phyloP scores from a whole-genome alignment of 2,113 vertebrate species.

The Crotalus tigris region DNA sequence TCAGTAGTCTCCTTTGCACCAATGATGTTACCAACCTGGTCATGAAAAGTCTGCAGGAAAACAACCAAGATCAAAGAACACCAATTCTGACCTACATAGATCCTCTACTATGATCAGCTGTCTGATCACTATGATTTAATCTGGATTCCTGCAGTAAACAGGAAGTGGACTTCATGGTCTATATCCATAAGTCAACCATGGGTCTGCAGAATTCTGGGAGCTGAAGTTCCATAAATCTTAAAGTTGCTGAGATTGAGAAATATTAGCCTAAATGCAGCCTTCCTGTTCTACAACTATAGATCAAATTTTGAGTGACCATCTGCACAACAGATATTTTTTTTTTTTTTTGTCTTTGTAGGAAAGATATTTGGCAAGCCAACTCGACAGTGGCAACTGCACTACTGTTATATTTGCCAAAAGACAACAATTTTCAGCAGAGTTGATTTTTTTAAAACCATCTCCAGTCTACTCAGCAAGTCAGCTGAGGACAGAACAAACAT shows the following conservation, averaged over 20 bases:
- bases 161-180: background rate
- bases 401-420: background rate
- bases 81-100: background rate
- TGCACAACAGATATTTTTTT: too few species aligned
- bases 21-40: background rate
- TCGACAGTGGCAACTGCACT: background rate
- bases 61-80: background rate
- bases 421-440: background rate
- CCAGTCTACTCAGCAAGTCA: constrained; percentile 27
- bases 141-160: background rate
- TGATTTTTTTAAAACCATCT: background rate
- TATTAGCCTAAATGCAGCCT: background rate
- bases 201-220: background rate
- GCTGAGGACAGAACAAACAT: constrained; percentile 30
- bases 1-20: background rate
- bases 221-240: background rate
- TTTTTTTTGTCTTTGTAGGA: background rate
- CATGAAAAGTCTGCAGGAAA: background rate
- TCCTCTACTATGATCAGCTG: background rate
- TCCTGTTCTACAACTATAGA: background rate
- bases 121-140: background rate
- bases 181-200: background rate
- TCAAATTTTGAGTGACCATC: background rate
- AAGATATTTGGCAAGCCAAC: background rate
- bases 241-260: background rate